These are phyloP conservation scores for Sinella curviseta DNA, from an alignment of 1,140 invertebrate species.

Conservation along the genomic window DNA sequence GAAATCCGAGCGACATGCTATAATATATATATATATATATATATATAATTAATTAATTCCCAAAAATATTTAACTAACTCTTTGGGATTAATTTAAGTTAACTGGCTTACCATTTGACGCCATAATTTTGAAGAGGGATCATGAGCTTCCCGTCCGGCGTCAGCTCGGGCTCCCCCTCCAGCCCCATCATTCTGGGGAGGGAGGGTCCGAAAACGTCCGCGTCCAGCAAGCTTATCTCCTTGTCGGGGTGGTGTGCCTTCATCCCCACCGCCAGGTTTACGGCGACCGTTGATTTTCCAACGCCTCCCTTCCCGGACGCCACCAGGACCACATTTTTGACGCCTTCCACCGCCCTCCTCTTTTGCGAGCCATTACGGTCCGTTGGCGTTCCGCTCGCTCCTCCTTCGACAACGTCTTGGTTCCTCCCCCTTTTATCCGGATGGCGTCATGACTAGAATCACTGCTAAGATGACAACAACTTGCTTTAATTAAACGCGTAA, in stretches of 20 bases:
- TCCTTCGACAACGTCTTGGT: neutral
- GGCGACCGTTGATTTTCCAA: slow-evolving; percentile 87
- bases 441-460: neutral
- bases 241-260: slow-evolving; percentile 64
- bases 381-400: slow-evolving; percentile 54
- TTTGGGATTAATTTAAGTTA: slow-evolving; percentile 7
- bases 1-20: slow-evolving; percentile 88
- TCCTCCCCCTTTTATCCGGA: neutral
- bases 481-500: too few relatives aligned
- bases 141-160: slow-evolving; percentile 73
- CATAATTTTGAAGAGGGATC: slow-evolving; percentile 83
- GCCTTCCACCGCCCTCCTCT: slow-evolving; percentile 70
- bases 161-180: slow-evolving; percentile 71
- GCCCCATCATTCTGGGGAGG: slow-evolving; percentile 87
- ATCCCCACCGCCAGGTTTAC: slow-evolving; percentile 79
- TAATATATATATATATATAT: slow-evolving; percentile 40
- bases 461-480: neutral
- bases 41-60: too few relatives aligned
- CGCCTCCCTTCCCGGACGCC: slow-evolving; percentile 87
- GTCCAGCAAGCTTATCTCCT: slow-evolving; percentile 78
- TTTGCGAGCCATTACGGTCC: slow-evolving; percentile 70
- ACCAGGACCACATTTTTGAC: slow-evolving; percentile 80
- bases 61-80: slow-evolving; percentile 34
- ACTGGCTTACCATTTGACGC: slow-evolving; percentile 76
- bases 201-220: slow-evolving; percentile 89